A percentile compares a stretch with the other conserved stretches of the same genome.
These are phyloP conservation scores for Channa maculata DNA, from an alignment of 2,113 vertebrate species.

Conservation along the genomic window DNA sequence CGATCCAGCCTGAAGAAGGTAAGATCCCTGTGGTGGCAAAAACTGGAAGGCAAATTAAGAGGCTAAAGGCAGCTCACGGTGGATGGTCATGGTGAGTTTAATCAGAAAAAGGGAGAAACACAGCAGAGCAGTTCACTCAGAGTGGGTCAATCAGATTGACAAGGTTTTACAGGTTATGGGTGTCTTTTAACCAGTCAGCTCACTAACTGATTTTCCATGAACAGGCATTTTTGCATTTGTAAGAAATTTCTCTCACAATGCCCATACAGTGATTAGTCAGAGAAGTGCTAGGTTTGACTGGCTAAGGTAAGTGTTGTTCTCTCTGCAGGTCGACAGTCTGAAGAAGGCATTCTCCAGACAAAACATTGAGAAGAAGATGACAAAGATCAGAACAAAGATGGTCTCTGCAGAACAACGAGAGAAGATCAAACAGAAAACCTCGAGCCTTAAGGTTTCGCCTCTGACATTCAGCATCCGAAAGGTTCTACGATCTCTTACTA, in stretches of 20 bases:
- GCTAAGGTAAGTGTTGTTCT: background rate
- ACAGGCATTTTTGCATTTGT: too few species aligned
- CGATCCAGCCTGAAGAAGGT: conserved; percentile 93
- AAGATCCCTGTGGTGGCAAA: background rate
- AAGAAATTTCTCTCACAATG: too few species aligned
- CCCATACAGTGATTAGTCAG: background rate
- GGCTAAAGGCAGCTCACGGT: too few species aligned
- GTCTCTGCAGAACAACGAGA: conserved; percentile 92
- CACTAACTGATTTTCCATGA: too few species aligned
- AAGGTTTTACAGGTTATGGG: too few species aligned
- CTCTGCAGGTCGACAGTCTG: conserved; percentile 89
- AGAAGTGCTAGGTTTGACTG: background rate
- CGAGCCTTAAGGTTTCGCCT: conserved; percentile 89
- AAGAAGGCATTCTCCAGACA: conserved; percentile 96
- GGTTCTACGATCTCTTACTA: conserved; percentile 28
- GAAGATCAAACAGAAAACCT: conserved; percentile 92
- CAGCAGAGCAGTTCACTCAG: too few species aligned
- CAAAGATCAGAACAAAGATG: conserved; percentile 92
- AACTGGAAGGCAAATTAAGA: too few species aligned
- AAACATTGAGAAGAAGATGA: conserved; percentile 98
- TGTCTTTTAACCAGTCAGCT: too few species aligned
- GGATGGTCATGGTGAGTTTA: too few species aligned
- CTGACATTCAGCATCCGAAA: conserved; percentile 78
- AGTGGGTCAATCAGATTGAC: too few species aligned
- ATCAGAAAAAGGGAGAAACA: too few species aligned